Evolutionary conservation across 2,113 vertebrate species (phyloP), one percentile per base, ranked within the genome.

Genomic region (Cyanistes caeruleus): DNA sequence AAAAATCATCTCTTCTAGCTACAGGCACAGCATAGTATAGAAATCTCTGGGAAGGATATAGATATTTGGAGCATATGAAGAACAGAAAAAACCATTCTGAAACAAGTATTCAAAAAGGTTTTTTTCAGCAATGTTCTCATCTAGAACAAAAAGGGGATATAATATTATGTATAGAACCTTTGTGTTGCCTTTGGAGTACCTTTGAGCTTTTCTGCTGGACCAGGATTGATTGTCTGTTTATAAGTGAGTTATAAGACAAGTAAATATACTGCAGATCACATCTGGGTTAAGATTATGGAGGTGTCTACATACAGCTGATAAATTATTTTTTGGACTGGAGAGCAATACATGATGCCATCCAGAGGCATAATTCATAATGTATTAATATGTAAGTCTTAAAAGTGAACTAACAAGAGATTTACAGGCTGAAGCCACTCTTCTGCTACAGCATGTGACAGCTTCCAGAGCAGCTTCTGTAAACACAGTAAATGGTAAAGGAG

Each of bases 341-440:
- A 93, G 87, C 78, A 95, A 81, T 85, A 68, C 16, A 81, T 15
- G 19, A 85, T 56, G 27, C 48, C 67, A 67, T 48, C 55, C 77
- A 74, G 70, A 93, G 88, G 53, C 31, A 69, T 89, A 89, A 96
- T 69, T 97, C 84, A 92, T 62, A 60, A 55, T n/a, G 44, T 74
- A 84, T 93, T 93, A 89, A 92, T 96, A 96, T 94, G 67, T 90
- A 95, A 82, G 85, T 52, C 46, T 43, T 90, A 89, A 89, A 97
- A 94, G 44, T 69, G 83, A 83, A 53, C 68, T 90, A 90, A 77
- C n/a, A 88, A 92, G 81, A 93, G 88, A 96, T 97, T 97, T 97
- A 93, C 56, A 72, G 58, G 73, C 63, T 90, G 77, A 70, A 95
- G 63, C 49, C 22, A 3, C 53, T 95, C 51, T 96, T 95, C 91